Evolutionary conservation across 2,113 vertebrate species (phyloP), one percentile per base, ranked within the genome.

Genomic region (Chaetops frenatus): DNA sequence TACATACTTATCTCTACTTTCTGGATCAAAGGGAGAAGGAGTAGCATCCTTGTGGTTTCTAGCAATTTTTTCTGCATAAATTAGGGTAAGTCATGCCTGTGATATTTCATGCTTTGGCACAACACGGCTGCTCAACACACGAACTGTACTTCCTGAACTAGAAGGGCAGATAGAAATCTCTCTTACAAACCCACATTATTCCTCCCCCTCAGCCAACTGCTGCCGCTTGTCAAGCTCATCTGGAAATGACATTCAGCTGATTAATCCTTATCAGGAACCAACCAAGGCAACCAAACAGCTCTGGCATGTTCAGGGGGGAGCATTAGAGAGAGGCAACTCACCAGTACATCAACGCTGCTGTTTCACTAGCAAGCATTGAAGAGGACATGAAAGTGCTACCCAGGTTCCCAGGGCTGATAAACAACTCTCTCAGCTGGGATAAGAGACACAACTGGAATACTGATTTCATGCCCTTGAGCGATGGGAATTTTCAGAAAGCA

Each of bases 131-230:
- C 86, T 94, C 80, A n/a, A 96, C 72, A 96, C 88, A 86, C 93
- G 92, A 94, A 48, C 67, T 86, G 50, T 54, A 81, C 92, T 95
- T 95, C 94, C 94, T 94, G 73, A 96, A 92, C 91, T 94, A 93
- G 87, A 91, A 91, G 78, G 90, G 91, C 87, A 96, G 92, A 96
- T 90, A 91, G 73, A 95, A 94, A 96, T 92, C 94, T 73, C 81
- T 92, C 42, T 76, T 93, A 73, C 1, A 3, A 94, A 93, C 69
- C 94, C 91, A 95, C 80, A 81, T 88, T 88, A 96, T 94, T 96
- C 95, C 96, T 96, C 95, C 96, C 92, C 94, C 95, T 96, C 94
- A 95, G 72, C 95, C 96, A 97, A 97, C 95, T 97, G 94, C 96
- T 96, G 91, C 76, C 64, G 6, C 86, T 97, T 66, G 38, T 93